phyloP scores from a whole-genome alignment of 2,797 vertebrate species.

The Ara ararauna region DNA sequence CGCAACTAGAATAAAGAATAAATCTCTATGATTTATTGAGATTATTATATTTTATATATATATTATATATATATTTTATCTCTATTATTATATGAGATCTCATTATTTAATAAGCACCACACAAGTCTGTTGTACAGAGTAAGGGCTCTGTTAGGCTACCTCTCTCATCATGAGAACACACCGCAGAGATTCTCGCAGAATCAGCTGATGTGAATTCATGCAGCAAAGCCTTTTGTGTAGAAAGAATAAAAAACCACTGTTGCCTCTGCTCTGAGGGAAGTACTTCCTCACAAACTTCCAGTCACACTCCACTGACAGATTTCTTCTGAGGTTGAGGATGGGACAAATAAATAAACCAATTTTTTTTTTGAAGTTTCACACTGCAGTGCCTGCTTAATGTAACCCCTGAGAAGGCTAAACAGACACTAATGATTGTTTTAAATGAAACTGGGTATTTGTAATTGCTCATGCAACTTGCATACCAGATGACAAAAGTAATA shows the following conservation, averaged over 20 bases:
- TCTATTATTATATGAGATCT: no score
- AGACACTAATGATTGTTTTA: background rate
- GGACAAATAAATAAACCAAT: background rate
- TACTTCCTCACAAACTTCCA: background rate
- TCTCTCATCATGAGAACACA: background rate
- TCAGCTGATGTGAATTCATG: constrained; percentile 14
- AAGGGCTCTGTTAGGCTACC: background rate
- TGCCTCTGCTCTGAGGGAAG: background rate
- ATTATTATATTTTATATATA: no score
- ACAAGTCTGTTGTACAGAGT: background rate
- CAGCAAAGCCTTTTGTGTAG: background rate
- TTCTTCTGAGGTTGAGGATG: background rate
- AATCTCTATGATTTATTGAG: no score
- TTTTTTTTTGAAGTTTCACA: background rate
- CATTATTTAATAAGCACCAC: background rate
- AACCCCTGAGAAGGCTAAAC: background rate
- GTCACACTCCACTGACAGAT: background rate
- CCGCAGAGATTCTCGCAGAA: background rate
- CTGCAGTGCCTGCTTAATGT: background rate
- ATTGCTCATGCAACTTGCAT: background rate
- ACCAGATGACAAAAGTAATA: background rate
- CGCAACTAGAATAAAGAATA: background rate
- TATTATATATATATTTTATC: no score
- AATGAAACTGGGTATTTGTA: background rate
- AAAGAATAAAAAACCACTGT: background rate